These are phyloP conservation scores for Chamaea fasciata DNA, from an alignment of 2,113 vertebrate genomes.

Conservation along the genomic window DNA sequence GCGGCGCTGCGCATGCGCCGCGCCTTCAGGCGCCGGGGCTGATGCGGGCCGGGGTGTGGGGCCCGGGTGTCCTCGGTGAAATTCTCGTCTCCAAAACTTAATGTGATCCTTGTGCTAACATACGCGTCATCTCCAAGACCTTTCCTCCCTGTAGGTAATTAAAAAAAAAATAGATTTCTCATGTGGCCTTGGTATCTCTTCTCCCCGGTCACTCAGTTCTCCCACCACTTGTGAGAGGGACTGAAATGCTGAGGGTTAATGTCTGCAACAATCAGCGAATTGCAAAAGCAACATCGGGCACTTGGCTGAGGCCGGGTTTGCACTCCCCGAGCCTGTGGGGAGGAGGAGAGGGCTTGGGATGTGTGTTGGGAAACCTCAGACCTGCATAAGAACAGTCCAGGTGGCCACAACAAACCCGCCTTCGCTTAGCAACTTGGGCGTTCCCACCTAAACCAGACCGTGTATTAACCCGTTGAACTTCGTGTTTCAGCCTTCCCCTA, in stretches of 20 bases:
- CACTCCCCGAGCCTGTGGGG: not conserved
- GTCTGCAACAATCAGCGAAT: not conserved
- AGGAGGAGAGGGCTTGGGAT: not conserved
- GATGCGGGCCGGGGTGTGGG: no score
- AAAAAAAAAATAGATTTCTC: no score
- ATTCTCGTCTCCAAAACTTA: fast-evolving
- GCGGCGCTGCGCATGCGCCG: not conserved
- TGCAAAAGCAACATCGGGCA: not conserved
- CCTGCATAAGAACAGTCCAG: no score
- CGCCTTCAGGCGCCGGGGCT: not conserved
- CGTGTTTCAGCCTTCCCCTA: not conserved
- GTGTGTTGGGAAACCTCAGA: not conserved
- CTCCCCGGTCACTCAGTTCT: not conserved
- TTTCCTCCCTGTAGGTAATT: fast-evolving
- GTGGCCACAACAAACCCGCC: not conserved
- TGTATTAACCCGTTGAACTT: not conserved
- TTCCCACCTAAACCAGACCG: not conserved
- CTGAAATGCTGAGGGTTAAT: not conserved
- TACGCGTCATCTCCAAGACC: fast-evolving
- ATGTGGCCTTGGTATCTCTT: fast-evolving
- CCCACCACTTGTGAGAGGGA: not conserved
- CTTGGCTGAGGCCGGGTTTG: not conserved
- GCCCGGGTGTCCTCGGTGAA: fast-evolving
- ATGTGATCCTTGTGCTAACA: fast-evolving
- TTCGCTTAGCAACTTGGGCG: not conserved